Conservation (phyloP, 2,888 invertebrate species). For the Podotricha telesiphe region DNA sequence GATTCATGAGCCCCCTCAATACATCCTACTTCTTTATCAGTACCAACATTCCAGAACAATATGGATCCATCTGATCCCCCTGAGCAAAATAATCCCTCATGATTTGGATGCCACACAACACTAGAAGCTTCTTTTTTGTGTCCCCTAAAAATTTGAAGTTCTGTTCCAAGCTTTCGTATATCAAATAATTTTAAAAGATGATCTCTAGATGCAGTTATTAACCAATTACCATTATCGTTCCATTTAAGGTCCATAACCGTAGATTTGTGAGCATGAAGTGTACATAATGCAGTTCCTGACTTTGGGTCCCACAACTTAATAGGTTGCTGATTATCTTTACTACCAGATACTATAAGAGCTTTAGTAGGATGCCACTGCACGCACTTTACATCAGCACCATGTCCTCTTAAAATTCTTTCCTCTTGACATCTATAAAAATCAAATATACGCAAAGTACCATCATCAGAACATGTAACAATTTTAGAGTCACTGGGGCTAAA, state of each 20-base stretch:
- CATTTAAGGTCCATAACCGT: conserved; percentile 99
- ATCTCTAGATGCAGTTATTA: conserved; percentile 98
- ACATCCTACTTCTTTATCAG: conserved; percentile 98
- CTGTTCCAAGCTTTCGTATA: conserved; percentile 96
- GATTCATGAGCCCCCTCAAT: conserved; percentile 99
- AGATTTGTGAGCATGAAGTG: conserved; percentile 99
- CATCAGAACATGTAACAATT: conserved; percentile 99
- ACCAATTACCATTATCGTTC: conserved; percentile 99
- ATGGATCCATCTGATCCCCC: conserved; percentile 99
- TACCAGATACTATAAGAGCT: conserved; percentile 97
- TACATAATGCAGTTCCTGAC: conserved; percentile 96
- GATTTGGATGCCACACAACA: conserved; percentile 99
- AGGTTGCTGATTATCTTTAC: conserved; percentile 99
- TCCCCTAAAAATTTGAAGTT: conserved; percentile 98
- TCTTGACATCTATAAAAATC: conserved; percentile 98
- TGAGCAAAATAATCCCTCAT: conserved; percentile 98
- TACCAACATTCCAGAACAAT: conserved; percentile 99
- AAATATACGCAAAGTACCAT: conserved; percentile 99
- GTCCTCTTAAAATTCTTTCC: conserved; percentile 96
- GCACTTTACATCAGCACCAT: conserved; percentile 99
- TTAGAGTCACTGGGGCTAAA: conserved; percentile 99
- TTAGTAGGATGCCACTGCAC: conserved; percentile 99
- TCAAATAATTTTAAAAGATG: conserved; percentile 99
- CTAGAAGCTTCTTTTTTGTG: conserved; percentile 99
- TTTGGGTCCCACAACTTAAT: conserved; percentile 99